Evolutionary conservation across 2,113 vertebrate species (phyloP), one percentile per base, ranked within the genome.

Genomic region (Mesitornis unicolor): DNA sequence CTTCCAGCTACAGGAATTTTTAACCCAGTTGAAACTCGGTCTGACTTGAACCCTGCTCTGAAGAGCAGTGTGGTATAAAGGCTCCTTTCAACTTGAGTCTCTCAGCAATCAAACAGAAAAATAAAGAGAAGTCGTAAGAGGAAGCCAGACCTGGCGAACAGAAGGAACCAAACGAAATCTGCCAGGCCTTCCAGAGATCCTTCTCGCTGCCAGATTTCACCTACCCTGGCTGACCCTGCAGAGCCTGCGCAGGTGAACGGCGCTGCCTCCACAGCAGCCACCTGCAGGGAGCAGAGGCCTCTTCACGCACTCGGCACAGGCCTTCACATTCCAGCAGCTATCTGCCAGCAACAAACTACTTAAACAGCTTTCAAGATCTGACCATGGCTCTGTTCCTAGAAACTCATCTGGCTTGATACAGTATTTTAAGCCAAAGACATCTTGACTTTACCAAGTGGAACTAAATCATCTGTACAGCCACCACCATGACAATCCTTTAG

Each of bases 331-430:
- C 54, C 89, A 43, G 78, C 7, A 2, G 16, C 91, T 1, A 17
- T 26, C 93, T 91, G 95, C 90, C 92, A 95, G 87, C 73, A 70
- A 6, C 29, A 2, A 76, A 45, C 73, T 29, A 35, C 48, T 78
- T 7, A 25, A 71, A 70, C 74, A 60, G 84, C 77, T 91, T 84
- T 67, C 18, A 17, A 68, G 43, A 75, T 78, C 81, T 11, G 9
- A 95, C 57, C 40, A 2, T 64, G 92, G 96, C 96, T 94, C 87
- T 36, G 84, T 35, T 94, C 93, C 92, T 79, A 91, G 95, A 94
- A 93, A 82, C 70, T 71, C 26, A 1, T 51, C 90, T 56, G 77
- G 29, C 69, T 67, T 29, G 31, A 71, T 21, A 22, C 47, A 35
- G 63, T 21, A 13, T 2, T 61, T 69, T 2, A 43, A 87, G 90